phyloP scores from a whole-genome alignment of 2,888 invertebrate species.

The Pollenia griseotomentosa region DNA sequence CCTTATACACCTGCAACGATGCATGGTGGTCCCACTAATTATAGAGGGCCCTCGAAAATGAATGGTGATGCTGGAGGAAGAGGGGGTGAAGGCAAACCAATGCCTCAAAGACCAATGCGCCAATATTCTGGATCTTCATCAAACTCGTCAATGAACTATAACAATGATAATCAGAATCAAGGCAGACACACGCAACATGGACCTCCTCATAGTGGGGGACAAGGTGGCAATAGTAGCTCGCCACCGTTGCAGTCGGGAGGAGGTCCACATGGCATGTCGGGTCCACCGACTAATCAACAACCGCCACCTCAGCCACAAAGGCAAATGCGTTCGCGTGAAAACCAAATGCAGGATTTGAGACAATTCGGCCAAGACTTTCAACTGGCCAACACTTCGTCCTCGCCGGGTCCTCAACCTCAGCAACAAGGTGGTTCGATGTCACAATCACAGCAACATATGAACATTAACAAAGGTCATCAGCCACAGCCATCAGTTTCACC shows the following conservation, averaged over 20 bases:
- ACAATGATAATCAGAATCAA: constrained; percentile 76
- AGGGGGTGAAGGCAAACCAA: constrained; percentile 79
- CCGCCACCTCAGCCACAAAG: constrained; percentile 80
- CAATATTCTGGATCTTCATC: constrained; percentile 81
- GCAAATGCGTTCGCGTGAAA: constrained; percentile 81
- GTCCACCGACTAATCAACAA: constrained; percentile 77
- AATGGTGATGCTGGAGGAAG: constrained; percentile 83
- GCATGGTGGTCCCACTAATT: constrained; percentile 77
- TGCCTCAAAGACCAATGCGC: constrained; percentile 82
- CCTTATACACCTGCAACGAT: constrained; percentile 77
- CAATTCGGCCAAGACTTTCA: constrained; percentile 93
- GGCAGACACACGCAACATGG: constrained; percentile 78
- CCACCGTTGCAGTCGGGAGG: constrained; percentile 76
- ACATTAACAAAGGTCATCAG: constrained; percentile 79
- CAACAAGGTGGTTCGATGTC: constrained; percentile 74
- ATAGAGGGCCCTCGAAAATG: constrained; percentile 80
- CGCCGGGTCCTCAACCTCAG: constrained; percentile 81
- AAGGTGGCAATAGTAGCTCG: constrained; percentile 73
- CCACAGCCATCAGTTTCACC: constrained; percentile 81
- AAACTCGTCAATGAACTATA: constrained; percentile 80
- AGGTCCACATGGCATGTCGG: constrained; percentile 74
- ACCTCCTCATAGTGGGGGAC: constrained; percentile 73
- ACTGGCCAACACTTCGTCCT: constrained; percentile 84
- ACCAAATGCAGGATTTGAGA: constrained; percentile 87
- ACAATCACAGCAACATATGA: constrained; percentile 79